Evolutionary conservation across 2,888 invertebrate species (phyloP), one percentile per base, ranked within the genome.

Genomic region (Norana najaformis): DNA sequence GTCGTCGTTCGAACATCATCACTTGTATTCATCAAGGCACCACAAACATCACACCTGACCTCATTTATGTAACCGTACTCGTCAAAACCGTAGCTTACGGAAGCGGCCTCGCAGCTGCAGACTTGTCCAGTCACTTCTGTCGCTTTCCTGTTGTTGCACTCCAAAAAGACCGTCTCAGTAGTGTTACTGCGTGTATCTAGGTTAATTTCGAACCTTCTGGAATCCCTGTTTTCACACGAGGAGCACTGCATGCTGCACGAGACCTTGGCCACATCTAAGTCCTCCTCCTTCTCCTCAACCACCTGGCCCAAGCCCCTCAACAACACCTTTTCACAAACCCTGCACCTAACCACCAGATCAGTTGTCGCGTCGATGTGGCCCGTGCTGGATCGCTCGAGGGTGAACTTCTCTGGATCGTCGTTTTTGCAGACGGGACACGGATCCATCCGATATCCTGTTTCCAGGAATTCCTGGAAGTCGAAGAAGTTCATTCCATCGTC

Each of bases 171-270:
- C 1, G 41, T 34, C 34, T 34, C 37, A 20, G 38, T 18, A 6
- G 41, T 47, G 47, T 39, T 88, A n/a, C 18, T 41, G 34, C 36
- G 6, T 34, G 39, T 38, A 41, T 41, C 88, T 8, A 38, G 11
- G 5, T 39, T 5, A 39, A n/a, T 34, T 39, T 39, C 30, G 83
- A 89, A 89, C 85, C 37, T n/a, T 1, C 30, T 88, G 8, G 83
- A 38, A 34, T 89, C 89, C 37, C n/a, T 30, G 39, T 82, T 89
- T 16, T 83, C 89, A 83, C 89, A 89, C 82, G 14, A 36, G 3
- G 23, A 88, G 88, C 37, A 36, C 36, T 23, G 34, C 88, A 30
- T 6, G 0, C 18, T 30, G 37, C 82, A 83, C 85, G 37, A 36
- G 11, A 85, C 35, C 85, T 69, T n/a, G 35, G 16, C 34, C 2